phyloP scores from a whole-genome alignment of 2,113 vertebrate species.

The Perca schrenkii region DNA sequence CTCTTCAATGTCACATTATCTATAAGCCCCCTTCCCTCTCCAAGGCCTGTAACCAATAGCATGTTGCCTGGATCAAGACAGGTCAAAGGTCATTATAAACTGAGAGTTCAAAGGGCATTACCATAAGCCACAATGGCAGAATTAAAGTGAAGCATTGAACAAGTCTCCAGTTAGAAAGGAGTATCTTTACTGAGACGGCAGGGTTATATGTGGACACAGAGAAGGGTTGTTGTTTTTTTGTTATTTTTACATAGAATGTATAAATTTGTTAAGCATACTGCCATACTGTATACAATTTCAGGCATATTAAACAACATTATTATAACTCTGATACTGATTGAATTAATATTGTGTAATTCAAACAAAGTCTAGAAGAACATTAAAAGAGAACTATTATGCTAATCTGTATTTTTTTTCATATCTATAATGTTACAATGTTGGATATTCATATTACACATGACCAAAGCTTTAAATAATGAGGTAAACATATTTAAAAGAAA shows the following conservation, averaged over 20 bases:
- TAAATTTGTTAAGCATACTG: not conserved
- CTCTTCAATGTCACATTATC: constrained; percentile 66
- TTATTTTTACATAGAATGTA: not conserved
- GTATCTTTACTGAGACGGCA: not conserved
- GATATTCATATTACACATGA: too few species aligned
- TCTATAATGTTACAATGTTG: too few species aligned
- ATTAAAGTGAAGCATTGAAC: constrained; percentile 28
- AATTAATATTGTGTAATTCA: constrained; percentile 16
- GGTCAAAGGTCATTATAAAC: constrained; percentile 69
- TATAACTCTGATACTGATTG: not conserved
- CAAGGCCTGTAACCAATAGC: constrained; percentile 51
- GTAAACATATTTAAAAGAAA: too few species aligned
- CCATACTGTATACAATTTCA: not conserved
- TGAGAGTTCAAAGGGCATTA: constrained; percentile 47
- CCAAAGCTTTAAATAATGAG: too few species aligned
- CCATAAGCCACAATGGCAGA: constrained; percentile 35
- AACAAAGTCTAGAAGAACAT: constrained; percentile 12
- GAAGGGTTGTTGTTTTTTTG: not conserved
- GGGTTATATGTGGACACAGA: not conserved
- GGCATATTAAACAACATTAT: not conserved
- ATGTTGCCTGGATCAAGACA: constrained; percentile 44
- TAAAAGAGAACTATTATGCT: not conserved
- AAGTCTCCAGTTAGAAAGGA: not conserved
- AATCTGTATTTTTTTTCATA: too few species aligned
- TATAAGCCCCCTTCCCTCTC: constrained; percentile 41